phyloP scores from a whole-genome alignment of 2,797 vertebrate species.

The Chaetophractus vellerosus region DNA sequence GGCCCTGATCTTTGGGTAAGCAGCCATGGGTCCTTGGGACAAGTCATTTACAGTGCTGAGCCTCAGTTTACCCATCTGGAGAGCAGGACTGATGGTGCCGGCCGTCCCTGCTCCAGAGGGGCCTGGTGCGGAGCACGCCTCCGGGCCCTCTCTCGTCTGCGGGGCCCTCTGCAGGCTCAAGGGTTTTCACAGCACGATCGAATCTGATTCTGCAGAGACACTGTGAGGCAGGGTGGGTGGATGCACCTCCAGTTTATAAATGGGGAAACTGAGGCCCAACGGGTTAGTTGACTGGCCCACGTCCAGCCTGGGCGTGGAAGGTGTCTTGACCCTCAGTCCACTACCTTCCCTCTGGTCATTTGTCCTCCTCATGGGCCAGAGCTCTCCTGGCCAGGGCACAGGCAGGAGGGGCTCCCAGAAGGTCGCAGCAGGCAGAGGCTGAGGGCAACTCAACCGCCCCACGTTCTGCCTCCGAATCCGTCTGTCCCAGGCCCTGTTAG shows the following conservation, averaged over 20 bases:
- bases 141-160: too few species aligned
- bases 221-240: neutral
- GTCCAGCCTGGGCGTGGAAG: neutral
- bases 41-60: neutral
- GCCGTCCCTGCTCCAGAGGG: neutral
- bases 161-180: neutral
- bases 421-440: neutral
- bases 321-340: neutral
- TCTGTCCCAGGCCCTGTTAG: neutral
- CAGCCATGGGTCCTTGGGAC: neutral
- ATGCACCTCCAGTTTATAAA: neutral
- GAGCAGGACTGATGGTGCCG: neutral
- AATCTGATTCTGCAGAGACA: neutral
- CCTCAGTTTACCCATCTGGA: constrained; percentile 9
- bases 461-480: neutral
- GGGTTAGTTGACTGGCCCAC: neutral
- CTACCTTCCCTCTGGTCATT: neutral
- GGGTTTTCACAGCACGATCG: neutral
- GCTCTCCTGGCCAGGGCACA: neutral
- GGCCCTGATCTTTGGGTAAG: neutral
- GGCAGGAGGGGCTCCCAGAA: neutral
- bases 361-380: neutral
- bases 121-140: neutral
- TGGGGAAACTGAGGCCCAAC: neutral
- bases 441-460: neutral